These are phyloP conservation scores for Muscicapa adusta DNA, from an alignment of 2,113 vertebrate species.

Conservation along the genomic window DNA sequence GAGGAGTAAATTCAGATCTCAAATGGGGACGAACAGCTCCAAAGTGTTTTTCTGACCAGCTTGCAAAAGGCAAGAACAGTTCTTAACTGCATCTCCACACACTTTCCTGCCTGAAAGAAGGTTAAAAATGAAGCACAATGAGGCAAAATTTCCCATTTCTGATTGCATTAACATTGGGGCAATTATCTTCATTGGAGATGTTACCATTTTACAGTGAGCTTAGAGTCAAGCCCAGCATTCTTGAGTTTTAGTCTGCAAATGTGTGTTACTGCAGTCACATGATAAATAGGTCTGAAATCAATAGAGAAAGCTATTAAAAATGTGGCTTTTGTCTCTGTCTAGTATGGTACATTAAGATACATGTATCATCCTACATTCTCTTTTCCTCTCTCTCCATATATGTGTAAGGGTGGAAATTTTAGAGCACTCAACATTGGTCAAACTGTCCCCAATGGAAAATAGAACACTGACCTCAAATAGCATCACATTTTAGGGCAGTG, in stretches of 20 bases:
- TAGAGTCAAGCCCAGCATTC: background rate
- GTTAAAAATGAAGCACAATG: background rate
- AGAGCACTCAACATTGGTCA: background rate
- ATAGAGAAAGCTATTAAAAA: slow-evolving; percentile 54
- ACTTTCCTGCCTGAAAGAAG: background rate
- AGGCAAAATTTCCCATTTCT: background rate
- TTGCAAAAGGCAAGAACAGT: background rate
- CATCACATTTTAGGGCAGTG: slow-evolving; percentile 6
- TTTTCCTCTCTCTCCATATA: background rate
- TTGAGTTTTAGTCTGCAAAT: background rate
- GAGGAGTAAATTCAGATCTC: background rate
- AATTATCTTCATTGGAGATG: background rate
- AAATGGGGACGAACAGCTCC: background rate
- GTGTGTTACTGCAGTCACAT: background rate
- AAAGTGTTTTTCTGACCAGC: background rate
- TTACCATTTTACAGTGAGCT: background rate
- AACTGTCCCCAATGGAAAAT: slow-evolving; percentile 33
- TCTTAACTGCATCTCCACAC: background rate
- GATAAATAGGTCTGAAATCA: slow-evolving; percentile 44
- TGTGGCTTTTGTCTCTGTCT: slow-evolving; percentile 56
- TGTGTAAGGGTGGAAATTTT: background rate
- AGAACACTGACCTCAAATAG: slow-evolving; percentile 27
- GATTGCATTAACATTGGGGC: background rate
- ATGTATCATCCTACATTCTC: background rate
- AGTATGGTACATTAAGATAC: slow-evolving; percentile 22